These are phyloP conservation scores for Nesometra sesokonis DNA, from an alignment of 35 echinoderm and acorn worm genomes.

Conservation along the genomic window DNA sequence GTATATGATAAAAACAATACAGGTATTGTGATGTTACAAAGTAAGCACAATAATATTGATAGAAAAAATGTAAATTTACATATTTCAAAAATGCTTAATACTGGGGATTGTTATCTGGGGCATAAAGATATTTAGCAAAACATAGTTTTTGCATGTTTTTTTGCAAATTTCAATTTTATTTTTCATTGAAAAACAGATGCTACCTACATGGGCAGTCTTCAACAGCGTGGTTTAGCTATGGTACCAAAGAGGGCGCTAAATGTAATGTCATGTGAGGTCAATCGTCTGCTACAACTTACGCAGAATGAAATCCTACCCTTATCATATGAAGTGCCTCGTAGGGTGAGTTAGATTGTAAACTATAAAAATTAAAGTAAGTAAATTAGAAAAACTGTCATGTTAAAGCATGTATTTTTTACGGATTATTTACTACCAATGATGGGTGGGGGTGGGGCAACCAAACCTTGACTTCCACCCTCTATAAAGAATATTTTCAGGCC, in stretches of 20 bases:
- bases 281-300: constrained; percentile 68
- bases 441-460: background rate
- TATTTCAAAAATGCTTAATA: background rate
- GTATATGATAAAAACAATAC: too few species aligned
- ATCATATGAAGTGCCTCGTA: constrained; percentile 73
- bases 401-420: too few species aligned
- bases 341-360: constrained; percentile 67
- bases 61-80: too few species aligned
- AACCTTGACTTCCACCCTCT: background rate
- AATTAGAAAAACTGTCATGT: too few species aligned
- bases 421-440: background rate
- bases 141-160: background rate
- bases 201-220: constrained; percentile 28
- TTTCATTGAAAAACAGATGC: constrained; percentile 21
- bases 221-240: constrained; percentile 66
- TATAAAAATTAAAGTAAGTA: too few species aligned
- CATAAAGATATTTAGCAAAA: too few species aligned
- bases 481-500: too few species aligned
- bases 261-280: constrained; percentile 95
- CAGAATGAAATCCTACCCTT: constrained; percentile 65
- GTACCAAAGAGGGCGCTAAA: constrained; percentile 85
- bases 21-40: too few species aligned
- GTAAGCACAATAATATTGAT: too few species aligned
- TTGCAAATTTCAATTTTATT: background rate
- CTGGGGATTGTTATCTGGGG: too few species aligned